Base-by-base conservation (phyloP, 2,113 vertebrate genomes). In the Cyanistes caeruleus region DNA sequence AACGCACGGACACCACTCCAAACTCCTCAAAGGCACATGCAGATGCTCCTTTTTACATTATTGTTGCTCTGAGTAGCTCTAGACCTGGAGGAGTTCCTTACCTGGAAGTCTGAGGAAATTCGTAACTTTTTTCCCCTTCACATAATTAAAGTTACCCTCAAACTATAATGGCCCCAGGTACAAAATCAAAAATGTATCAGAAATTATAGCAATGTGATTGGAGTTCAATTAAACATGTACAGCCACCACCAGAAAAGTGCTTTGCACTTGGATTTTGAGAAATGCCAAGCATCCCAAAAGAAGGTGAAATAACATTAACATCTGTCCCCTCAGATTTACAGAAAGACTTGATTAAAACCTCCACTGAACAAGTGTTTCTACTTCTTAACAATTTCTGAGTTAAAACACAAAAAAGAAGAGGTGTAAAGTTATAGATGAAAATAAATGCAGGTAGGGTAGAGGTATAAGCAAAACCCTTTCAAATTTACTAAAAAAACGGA, bases 1-100 rank as follows among this genome's bases (percentile, higher is more conserved):
- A 49, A 82, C 0, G 0, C 7, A 33, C 39, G 80, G 62, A 58
- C 1, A 5, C 33, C 5, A 49, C 56, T 46, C 55, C 63, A 67
- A 67, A 76, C 37, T 72, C 87, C 60, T 76, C 84, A 86, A n/a
- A 70, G 39, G 70, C 43, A 55, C 9, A 55, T 0, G 6, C 20
- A 76, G 84, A 67, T 51, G 48, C 23, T 72, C 75, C 44, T 24
- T 65, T 78, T 31, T 41, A 90, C 4, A 5, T 46, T 67, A 84
- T 1, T 9, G 53, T 15, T 84, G n/a, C 27, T 77, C 35, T 48
- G 37, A 60, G n/a, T 9, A 11, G 35, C 51, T 65, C 49, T 43
- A 76, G 33, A 81, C 22, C 22, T 46, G 64, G 13, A 27, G 23
- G 25, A 89, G 52, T 11, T 41, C 25, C 52, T 81, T 53, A 69